Base-by-base conservation (phyloP, 1,140 invertebrate genomes). In the Ooceraea biroi region DNA sequence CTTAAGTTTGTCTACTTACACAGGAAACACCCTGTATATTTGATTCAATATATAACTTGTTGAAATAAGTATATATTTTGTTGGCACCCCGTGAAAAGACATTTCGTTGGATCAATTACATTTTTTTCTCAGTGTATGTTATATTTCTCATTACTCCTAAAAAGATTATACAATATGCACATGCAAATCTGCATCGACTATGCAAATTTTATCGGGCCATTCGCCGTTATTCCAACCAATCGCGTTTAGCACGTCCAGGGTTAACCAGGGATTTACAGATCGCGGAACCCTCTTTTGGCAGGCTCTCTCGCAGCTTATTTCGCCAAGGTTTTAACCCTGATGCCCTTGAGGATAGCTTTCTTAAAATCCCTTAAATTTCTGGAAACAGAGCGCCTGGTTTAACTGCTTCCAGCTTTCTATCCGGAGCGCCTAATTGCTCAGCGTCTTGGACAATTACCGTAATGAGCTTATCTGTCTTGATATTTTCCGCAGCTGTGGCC, bases 191-290 rank as follows among this genome's bases (percentile, higher is more conserved):
- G 65, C 25, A 71, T 69, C 25, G 22, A 4, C 65, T 57, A 80
- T 71, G 76, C 65, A 80, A 80, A 80, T 80, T 80, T 71, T 50
- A 80, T 58, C 41, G 65, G n/a, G 22, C 36, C 65, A 25, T 30
- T 22, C 7, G 50, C 65, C 41, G 46, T 80, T 69, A 30, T 77
- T 71, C 27, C 8, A n/a, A n/a, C 50, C 50, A 80, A 80, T 80
- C 76, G 36, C 48, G 65, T 80, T 57, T 80, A 71, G 25, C 50
- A 57, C 50, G 52, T 80, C 22, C n/a, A 44, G 52, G 36, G 48
- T 71, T 71, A 80, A 80, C 50, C 36, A 46, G 69, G 76, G 65
- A 80, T 80, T 80, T 80, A 80, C 50, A 71, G 76, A 80, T 71
- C 65, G 76, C 22, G 30, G 57, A 25, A 80, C 76, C 36, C 50